Conservation (phyloP, 1,140 invertebrate species). For the Lasioglossum baleicum region DNA sequence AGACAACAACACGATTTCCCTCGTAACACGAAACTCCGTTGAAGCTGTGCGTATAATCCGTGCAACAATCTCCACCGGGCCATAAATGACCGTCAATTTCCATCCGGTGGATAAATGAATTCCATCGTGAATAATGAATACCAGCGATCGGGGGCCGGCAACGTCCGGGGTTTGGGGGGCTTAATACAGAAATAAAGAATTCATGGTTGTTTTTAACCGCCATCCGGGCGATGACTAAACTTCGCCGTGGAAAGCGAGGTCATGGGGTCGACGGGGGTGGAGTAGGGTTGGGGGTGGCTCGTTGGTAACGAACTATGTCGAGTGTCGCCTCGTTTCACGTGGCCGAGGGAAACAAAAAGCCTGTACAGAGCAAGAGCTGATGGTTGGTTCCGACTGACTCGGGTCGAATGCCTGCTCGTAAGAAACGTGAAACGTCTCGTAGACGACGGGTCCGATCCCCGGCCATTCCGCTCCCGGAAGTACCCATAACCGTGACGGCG, state of each 20-base stretch:
- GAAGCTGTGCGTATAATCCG: no score
- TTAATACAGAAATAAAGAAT: not conserved
- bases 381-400: not conserved
- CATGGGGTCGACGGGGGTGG: not conserved
- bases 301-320: not conserved
- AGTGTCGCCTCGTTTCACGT: not conserved
- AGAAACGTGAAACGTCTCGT: conserved; percentile 21
- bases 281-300: no score
- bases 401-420: not conserved
- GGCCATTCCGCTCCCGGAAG: conserved; percentile 35
- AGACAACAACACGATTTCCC: no score
- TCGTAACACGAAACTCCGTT: no score
- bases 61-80: not conserved
- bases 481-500: conserved; percentile 47
- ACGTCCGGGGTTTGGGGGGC: not conserved
- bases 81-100: not conserved
- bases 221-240: not conserved
- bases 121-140: not conserved
- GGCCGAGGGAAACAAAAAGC: not conserved
- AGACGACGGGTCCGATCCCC: conserved; percentile 20
- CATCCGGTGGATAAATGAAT: not conserved
- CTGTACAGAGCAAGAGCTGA: not conserved
- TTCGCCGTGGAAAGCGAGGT: not conserved
- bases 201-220: not conserved
- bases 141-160: not conserved